Evolutionary conservation across 2,113 vertebrate species (phyloP).

Genomic region (Cathartes aura): DNA sequence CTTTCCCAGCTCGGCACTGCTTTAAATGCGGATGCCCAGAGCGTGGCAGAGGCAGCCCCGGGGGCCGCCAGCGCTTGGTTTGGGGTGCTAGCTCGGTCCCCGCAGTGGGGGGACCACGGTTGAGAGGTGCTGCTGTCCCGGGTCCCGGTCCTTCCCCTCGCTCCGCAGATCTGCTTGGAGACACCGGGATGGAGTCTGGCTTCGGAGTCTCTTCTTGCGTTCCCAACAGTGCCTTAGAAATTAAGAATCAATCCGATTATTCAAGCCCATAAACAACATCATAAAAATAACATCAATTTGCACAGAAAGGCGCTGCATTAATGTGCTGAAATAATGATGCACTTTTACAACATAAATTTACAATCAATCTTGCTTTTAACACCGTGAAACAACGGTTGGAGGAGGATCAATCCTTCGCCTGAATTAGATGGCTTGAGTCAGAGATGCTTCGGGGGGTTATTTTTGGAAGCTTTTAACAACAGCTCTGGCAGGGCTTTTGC

Average conservation of each 20-base stretch:
- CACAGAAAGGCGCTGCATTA: conserved; percentile 63
- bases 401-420: conserved; percentile 52
- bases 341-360: conserved; percentile 67
- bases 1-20: background rate
- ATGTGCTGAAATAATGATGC: conserved; percentile 74
- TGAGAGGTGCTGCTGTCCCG: rapidly evolving
- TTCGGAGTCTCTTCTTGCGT: background rate
- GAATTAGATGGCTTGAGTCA: conserved; percentile 55
- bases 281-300: conserved; percentile 80
- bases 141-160: rapidly evolving
- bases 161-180: rapidly evolving
- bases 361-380: conserved; percentile 69
- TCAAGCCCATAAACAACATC: conserved; percentile 76
- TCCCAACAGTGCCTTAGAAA: conserved; percentile 58
- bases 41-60: background rate
- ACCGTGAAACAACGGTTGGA: conserved; percentile 51
- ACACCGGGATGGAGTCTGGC: background rate
- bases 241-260: conserved; percentile 80
- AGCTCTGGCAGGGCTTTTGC: background rate
- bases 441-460: conserved; percentile 29
- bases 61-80: rapidly evolving
- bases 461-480: conserved; percentile 18
- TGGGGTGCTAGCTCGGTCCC: background rate
- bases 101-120: rapidly evolving
- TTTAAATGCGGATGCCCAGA: background rate